phyloP scores from a whole-genome alignment of 2,797 vertebrate species.

The Syngnathus rostellatus region DNA sequence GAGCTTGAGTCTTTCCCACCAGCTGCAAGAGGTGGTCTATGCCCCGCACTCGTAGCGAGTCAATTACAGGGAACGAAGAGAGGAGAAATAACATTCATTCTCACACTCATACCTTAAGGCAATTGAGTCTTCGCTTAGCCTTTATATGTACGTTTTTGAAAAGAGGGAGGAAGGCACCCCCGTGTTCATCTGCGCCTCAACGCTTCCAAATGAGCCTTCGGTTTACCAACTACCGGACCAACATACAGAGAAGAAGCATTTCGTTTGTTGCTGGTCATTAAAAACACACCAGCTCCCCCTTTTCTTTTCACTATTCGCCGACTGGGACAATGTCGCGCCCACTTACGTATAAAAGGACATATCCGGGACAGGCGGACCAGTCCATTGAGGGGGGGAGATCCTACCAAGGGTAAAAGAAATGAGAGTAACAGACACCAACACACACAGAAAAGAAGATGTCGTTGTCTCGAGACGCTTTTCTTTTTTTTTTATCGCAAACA shows the following conservation, averaged over 20 bases:
- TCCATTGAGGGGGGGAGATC: slow-evolving; percentile 71
- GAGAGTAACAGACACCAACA: slow-evolving; percentile 31
- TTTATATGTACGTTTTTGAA: too few species aligned
- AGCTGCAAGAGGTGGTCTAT: neutral
- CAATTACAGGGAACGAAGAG: neutral
- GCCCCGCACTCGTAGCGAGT: neutral
- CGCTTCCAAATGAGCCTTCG: neutral
- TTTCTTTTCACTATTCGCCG: slow-evolving; percentile 15
- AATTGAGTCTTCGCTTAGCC: neutral
- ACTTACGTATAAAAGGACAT: slow-evolving; percentile 74
- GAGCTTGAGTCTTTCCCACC: neutral
- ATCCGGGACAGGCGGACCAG: slow-evolving; percentile 58
- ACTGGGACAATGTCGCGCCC: slow-evolving; percentile 38
- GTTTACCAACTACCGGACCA: neutral
- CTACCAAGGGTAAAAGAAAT: slow-evolving; percentile 53
- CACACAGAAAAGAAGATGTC: slow-evolving; percentile 2
- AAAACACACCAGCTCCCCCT: neutral
- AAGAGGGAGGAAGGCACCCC: neutral
- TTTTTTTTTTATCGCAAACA: neutral
- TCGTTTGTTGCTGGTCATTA: slow-evolving; percentile 8
- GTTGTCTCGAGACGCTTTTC: neutral
- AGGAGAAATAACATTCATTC: neutral
- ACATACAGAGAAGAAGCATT: neutral
- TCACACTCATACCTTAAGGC: neutral
- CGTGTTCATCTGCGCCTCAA: neutral